Evolutionary conservation across 2,888 invertebrate genomes (phyloP).

Genomic region (Macaria notata): DNA sequence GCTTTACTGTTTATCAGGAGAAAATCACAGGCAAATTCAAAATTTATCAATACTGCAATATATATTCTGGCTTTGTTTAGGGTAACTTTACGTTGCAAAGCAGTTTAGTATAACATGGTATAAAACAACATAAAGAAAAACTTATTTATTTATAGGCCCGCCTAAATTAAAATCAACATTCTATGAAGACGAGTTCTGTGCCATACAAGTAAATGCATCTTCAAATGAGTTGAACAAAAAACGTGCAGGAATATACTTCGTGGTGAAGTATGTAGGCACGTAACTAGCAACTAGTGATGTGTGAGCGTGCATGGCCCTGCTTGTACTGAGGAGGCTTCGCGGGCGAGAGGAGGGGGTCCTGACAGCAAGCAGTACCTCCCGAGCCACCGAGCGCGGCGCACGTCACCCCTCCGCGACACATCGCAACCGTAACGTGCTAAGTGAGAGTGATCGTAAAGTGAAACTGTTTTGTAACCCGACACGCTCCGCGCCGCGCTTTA

Average conservation of each 20-base stretch:
- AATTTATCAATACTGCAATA: too few relatives aligned
- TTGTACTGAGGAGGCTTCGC: conserved; percentile 44
- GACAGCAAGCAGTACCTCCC: conserved; percentile 59
- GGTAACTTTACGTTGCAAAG: too few relatives aligned
- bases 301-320: conserved; percentile 1
- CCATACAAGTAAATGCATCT: too few relatives aligned
- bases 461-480: conserved; percentile 43
- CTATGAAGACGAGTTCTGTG: too few relatives aligned
- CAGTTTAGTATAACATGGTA: too few relatives aligned
- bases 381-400: conserved; percentile 39
- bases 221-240: not conserved
- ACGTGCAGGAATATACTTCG: conserved; percentile 18
- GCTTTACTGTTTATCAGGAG: too few relatives aligned
- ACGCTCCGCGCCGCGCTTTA: conserved; percentile 5
- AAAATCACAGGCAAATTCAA: too few relatives aligned
- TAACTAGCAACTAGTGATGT: conserved; percentile 27
- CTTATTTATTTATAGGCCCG: too few relatives aligned
- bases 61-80: too few relatives aligned
- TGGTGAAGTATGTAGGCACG: conserved; percentile 43
- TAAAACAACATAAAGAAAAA: too few relatives aligned
- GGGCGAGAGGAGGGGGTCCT: conserved; percentile 44
- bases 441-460: conserved; percentile 71
- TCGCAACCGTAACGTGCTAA: conserved; percentile 48
- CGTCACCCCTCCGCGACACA: conserved; percentile 46
- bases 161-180: not conserved